Base-by-base conservation (phyloP, 35 echinoderm and acorn worm species). In the Strongylocentrotus purpuratus region DNA sequence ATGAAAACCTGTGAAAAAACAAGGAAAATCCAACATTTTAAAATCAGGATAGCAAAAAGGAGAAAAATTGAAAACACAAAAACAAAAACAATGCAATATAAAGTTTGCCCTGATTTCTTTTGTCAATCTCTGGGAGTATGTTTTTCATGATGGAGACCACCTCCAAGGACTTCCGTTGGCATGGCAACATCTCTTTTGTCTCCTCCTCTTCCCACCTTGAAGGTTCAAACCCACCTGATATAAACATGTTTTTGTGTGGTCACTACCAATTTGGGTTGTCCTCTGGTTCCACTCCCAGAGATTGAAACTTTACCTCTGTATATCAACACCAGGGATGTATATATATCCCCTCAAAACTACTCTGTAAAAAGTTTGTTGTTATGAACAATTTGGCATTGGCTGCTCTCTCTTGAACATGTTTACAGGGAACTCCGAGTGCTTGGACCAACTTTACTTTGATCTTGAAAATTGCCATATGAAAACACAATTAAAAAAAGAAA, bases 201-300 rank as follows among this genome's bases (percentile, higher is more conserved):
- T 78, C 65, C 20, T 22, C 28, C 20, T 7, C 65, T 18, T n/a
- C n/a, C n/a, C 65, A 28, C 65, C 20, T 0, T 28, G 65, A 28
- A 78, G 22, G 22, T 10, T 78, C 28, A 78, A 22, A 22, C 15
- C 28, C 65, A 78, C 65, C 65, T 78, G 65, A 78, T 78, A 22
- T 78, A 78, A 78, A 78, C 65, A 78, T 78, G 65, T 78, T 78
- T 78, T 78, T 78, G 65, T 78, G 65, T 78, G 18, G 65, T 78
- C 65, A 78, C 65, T 78, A n/a, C 8, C 65, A 78, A 78, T 78
- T 78, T 78, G 4, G 50, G 11, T n/a, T 78, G 22, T 78, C 65
- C 65, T 28, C 65, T 28, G 65, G 20, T 78, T 78, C 28, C 28
- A 28, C 22, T 78, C 65, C 65, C 20, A n/a, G 22, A 28, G 65